These are phyloP conservation scores for Tupaia tana DNA, from an alignment of 2,113 vertebrate species.

Conservation along the genomic window DNA sequence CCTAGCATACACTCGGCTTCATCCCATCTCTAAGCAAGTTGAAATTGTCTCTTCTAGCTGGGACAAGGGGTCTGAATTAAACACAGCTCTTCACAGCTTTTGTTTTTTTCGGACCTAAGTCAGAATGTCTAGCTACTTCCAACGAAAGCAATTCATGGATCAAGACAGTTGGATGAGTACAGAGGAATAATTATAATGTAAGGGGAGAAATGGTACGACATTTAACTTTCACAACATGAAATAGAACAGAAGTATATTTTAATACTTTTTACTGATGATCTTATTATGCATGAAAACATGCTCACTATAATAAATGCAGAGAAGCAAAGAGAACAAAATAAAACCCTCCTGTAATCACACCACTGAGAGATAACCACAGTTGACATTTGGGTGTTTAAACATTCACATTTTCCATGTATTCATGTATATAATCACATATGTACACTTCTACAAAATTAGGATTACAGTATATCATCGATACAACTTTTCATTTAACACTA, in stretches of 20 bases:
- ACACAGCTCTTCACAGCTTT: slow-evolving; percentile 27
- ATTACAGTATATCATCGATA: slow-evolving; percentile 30
- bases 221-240: slow-evolving; percentile 79
- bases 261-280: slow-evolving; percentile 80
- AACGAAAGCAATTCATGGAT: slow-evolving; percentile 36
- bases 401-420: slow-evolving; percentile 63
- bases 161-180: slow-evolving; percentile 61
- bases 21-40: not conserved
- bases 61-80: not conserved
- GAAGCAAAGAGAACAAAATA: slow-evolving; percentile 77
- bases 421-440: slow-evolving; percentile 56
- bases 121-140: slow-evolving; percentile 16
- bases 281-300: slow-evolving; percentile 80
- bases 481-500: slow-evolving; percentile 42
- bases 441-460: slow-evolving; percentile 67
- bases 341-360: slow-evolving; percentile 77
- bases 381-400: slow-evolving; percentile 77
- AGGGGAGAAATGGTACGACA: slow-evolving; percentile 70
- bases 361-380: slow-evolving; percentile 67
- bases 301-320: slow-evolving; percentile 78
- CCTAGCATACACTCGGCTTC: not conserved
- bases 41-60: not conserved
- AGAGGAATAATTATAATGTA: slow-evolving; percentile 66
- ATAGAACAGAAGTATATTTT: slow-evolving; percentile 78
- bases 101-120: slow-evolving; percentile 7